phyloP scores from a whole-genome alignment of 2,888 invertebrate species.

The Cordilura impudica region DNA sequence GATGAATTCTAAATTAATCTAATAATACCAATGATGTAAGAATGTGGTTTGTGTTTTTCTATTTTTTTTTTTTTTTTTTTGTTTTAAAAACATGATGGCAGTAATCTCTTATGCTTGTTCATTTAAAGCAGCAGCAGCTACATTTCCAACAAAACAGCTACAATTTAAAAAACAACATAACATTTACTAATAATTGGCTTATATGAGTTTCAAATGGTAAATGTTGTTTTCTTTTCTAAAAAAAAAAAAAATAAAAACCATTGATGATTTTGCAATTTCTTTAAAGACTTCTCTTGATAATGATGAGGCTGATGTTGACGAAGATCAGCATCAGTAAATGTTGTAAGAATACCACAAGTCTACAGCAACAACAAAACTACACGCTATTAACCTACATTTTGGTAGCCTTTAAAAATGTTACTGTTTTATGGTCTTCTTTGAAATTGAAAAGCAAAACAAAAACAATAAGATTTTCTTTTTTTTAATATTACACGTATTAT shows the following conservation, averaged over 20 bases:
- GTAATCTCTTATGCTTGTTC: slow-evolving; percentile 12
- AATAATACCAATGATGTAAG: slow-evolving; percentile 60
- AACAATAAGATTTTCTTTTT: not conserved
- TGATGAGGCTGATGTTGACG: slow-evolving; percentile 8
- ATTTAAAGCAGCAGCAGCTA: not conserved
- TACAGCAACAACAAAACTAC: not conserved
- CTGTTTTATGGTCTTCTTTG: slow-evolving; percentile 19
- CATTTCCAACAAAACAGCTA: slow-evolving; percentile 3
- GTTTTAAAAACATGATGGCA: slow-evolving; percentile 22
- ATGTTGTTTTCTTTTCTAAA: slow-evolving; percentile 24
- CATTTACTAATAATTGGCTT: slow-evolving; percentile 59
- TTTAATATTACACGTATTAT: too few relatives aligned
- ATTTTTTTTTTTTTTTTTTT: too few relatives aligned
- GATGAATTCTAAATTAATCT: slow-evolving; percentile 49
- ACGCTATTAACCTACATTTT: slow-evolving; percentile 59
- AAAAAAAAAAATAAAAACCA: slow-evolving; percentile 4
- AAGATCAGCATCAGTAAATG: slow-evolving; percentile 28
- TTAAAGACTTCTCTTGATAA: slow-evolving; percentile 9
- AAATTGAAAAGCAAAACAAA: slow-evolving; percentile 13
- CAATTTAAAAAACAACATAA: slow-evolving; percentile 54
- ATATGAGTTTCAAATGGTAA: slow-evolving; percentile 36
- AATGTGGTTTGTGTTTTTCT: slow-evolving; percentile 35
- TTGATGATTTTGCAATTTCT: slow-evolving; percentile 35
- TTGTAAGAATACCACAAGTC: slow-evolving; percentile 15
- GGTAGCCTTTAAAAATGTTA: slow-evolving; percentile 36